Conservation (phyloP, 2,113 vertebrate species). For the Notarius quadriscutis region DNA sequence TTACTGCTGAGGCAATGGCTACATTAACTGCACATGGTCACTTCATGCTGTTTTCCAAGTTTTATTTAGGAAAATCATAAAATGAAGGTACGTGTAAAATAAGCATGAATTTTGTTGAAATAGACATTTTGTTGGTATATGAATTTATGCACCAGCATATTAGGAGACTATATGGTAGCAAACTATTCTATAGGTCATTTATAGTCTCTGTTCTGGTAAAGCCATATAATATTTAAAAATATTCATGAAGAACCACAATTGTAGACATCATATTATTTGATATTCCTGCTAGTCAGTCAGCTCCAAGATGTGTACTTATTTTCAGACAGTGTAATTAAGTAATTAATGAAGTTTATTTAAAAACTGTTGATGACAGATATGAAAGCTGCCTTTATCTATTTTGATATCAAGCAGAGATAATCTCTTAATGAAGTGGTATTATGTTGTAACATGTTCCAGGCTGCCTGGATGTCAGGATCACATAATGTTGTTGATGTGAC, state of each 20-base stretch:
- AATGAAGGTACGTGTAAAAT: neutral
- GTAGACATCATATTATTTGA: too few species aligned
- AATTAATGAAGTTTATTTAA: neutral
- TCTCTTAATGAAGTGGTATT: neutral
- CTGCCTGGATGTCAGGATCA: neutral
- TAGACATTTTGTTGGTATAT: neutral
- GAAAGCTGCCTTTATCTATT: neutral
- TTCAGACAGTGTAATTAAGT: neutral
- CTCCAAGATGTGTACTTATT: neutral
- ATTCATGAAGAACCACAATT: neutral
- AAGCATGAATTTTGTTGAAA: neutral
- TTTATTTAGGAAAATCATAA: neutral
- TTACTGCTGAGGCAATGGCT: constrained; percentile 9
- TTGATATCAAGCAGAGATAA: neutral
- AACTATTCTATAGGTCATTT: neutral
- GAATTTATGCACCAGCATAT: neutral
- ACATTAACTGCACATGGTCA: constrained; percentile 22
- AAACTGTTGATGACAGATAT: neutral
- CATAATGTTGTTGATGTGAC: neutral
- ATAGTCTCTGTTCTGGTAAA: neutral
- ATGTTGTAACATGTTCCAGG: neutral
- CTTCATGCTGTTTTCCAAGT: neutral
- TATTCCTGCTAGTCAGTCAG: neutral
- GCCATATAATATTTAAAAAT: neutral
- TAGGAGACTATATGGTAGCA: neutral